Conservation (phyloP, 2,113 vertebrate genomes). For the Microcebus jonahi region DNA sequence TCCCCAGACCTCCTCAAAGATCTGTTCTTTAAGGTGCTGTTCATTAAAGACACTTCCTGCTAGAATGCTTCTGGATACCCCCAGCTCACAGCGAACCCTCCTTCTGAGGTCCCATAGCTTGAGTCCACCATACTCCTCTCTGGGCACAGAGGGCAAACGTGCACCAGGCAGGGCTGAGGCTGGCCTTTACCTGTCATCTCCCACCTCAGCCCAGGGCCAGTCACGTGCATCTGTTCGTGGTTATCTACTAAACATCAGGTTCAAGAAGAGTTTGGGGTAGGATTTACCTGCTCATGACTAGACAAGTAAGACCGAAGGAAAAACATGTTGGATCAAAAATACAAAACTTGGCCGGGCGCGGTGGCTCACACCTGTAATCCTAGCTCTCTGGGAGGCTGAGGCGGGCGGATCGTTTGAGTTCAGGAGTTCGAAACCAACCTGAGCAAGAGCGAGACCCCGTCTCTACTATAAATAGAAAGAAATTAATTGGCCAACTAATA, state of each 20-base stretch:
- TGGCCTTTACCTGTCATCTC: neutral
- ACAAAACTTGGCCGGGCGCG: neutral
- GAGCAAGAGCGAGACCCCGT: no score
- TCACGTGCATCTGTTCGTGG: neutral
- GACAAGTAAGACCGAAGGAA: neutral
- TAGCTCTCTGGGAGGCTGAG: no score
- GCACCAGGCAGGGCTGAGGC: neutral
- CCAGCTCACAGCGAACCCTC: neutral
- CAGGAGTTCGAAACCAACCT: no score
- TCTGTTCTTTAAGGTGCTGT: neutral
- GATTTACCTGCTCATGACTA: neutral
- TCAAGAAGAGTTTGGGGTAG: neutral
- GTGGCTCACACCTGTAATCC: no score
- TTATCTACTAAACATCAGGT: neutral
- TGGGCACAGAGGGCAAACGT: neutral
- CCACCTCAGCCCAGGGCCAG: neutral
- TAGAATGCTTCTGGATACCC: neutral
- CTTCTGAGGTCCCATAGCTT: neutral
- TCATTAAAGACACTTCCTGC: neutral
- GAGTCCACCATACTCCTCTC: neutral
- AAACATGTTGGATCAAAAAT: neutral
- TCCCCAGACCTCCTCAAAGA: neutral
- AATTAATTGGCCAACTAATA: no score
- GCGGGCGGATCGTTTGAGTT: no score
- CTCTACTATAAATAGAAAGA: no score